Percentiles rank a stretch among this genome's conserved stretches.
Conservation (phyloP, 2,113 vertebrate genomes). For the Pollachius pollachius region DNA sequence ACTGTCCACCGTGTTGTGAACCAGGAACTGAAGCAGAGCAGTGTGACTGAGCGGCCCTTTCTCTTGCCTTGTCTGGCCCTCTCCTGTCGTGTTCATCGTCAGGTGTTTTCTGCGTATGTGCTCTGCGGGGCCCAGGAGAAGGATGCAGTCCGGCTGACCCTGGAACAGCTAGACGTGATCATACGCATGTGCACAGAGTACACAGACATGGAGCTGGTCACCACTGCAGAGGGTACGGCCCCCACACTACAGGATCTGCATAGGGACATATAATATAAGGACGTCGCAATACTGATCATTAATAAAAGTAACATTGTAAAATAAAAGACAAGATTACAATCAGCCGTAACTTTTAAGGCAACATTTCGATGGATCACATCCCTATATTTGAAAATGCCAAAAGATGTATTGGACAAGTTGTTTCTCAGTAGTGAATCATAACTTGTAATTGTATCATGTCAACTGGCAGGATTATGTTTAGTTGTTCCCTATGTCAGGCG, state of each 20-base stretch:
- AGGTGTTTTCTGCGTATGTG: slow-evolving; percentile 89
- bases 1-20: too few species aligned
- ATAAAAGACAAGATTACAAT: too few species aligned
- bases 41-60: background rate
- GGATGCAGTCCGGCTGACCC: slow-evolving; percentile 83
- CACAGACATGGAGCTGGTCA: slow-evolving; percentile 83
- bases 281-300: background rate
- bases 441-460: too few species aligned
- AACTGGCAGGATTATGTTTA: too few species aligned
- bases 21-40: too few species aligned
- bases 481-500: too few species aligned
- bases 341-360: too few species aligned
- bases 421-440: too few species aligned
- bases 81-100: slow-evolving; percentile 23
- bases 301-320: too few species aligned
- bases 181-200: slow-evolving; percentile 83
- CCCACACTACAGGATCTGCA: background rate
- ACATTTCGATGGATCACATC: too few species aligned
- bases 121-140: slow-evolving; percentile 84
- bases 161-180: slow-evolving; percentile 91
- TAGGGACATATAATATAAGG: background rate
- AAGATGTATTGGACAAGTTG: too few species aligned
- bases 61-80: background rate
- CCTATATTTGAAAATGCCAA: too few species aligned
- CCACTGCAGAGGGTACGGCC: slow-evolving; percentile 77